Base-by-base conservation (phyloP, 2,113 vertebrate genomes). In the Brachirus orientalis region DNA sequence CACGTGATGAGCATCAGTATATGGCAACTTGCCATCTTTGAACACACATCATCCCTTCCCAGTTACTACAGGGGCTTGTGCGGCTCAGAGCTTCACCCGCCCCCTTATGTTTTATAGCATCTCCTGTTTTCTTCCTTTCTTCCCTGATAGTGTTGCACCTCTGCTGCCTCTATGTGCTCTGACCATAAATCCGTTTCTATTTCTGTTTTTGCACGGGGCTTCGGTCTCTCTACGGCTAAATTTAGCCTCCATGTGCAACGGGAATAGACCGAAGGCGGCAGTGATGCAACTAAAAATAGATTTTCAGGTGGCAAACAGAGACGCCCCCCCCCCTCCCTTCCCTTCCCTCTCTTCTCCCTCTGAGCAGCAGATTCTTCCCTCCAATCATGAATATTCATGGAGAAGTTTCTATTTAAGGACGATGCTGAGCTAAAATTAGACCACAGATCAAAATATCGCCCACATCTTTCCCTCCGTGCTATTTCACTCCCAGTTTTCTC, bases 321-420 rank as follows among this genome's bases (percentile, higher is more conserved):
- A 28, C 20, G 20, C 9, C 46, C 51, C 22, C 17, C 54, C 53
- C 37, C 38, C 67, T 35, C 45, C 7, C 50, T 51, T 18, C 19
- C 35, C 53, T 38, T 37, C 67, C 36, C 45, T 75, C 63, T 19
- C 58, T 22, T 69, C 40, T 67, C 76, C 72, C 52, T 70, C 77
- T 22, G 45, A 69, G 59, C 71, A 51, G 54, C 55, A 63, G 22
- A 70, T 50, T 77, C 78, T 53, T 65, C 73, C 82, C 81, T 59
- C 66, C 80, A 86, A 85, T 91, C 91, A 92, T 90, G 73, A 91
- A 91, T 92, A 92, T 91, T 84, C 63, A 90, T 83, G 40, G 56
- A 6, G 63, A 45, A 1, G 50, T 54, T 83, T 85, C 85, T 90
- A 90, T 89, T 87, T 83, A 65, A 86, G 80, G 86, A 53, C n/a